phyloP scores from a whole-genome alignment of 2,797 vertebrate genomes.

The Craterocephalus amniculus region DNA sequence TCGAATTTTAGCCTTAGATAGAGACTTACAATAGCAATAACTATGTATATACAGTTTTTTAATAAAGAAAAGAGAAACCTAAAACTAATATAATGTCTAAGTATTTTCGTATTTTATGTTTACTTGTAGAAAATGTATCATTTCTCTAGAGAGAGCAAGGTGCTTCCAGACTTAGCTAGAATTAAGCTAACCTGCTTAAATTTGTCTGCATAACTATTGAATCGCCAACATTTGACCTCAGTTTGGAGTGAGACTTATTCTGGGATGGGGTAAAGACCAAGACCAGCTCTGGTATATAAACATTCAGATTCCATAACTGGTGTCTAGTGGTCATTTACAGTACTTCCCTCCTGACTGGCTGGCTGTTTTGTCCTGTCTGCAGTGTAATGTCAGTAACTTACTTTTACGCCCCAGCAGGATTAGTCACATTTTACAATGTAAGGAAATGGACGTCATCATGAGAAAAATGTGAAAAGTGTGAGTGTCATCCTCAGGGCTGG shows the following conservation, averaged over 20 bases:
- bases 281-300: background rate
- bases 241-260: background rate
- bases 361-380: background rate
- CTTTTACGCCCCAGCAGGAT: background rate
- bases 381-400: background rate
- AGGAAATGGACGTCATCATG: background rate
- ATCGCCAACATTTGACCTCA: background rate
- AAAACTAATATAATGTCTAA: background rate
- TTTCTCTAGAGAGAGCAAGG: background rate
- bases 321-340: background rate
- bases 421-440: background rate
- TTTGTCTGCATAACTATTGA: background rate
- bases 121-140: background rate
- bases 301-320: background rate
- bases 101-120: background rate
- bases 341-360: background rate
- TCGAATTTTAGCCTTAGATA: too few relatives aligned
- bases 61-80: background rate
- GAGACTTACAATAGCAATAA: too few relatives aligned
- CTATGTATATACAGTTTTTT: too few relatives aligned
- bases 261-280: background rate
- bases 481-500: background rate
- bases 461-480: background rate
- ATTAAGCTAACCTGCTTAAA: background rate
- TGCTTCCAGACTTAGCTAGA: background rate